phyloP scores from a whole-genome alignment of 2,113 vertebrate species.

The Elephantulus edwardii region DNA sequence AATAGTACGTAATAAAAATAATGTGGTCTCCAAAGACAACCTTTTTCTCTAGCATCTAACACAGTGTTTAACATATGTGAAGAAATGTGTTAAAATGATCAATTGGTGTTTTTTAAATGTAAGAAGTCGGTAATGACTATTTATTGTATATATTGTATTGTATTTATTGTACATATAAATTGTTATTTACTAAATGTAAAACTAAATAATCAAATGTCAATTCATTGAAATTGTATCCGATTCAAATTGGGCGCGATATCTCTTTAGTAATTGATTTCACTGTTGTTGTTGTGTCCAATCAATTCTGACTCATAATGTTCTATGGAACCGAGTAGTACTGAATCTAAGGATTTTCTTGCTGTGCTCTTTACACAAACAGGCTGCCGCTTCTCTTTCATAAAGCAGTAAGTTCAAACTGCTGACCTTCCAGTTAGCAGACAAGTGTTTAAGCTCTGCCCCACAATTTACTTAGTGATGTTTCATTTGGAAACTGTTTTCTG shows the following conservation, averaged over 20 bases:
- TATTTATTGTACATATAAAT: background rate
- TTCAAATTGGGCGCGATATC: background rate
- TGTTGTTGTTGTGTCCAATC: no score
- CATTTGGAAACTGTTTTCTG: slow-evolving; percentile 10
- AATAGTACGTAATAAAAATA: no score
- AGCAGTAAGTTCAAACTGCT: no score
- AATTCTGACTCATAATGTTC: background rate
- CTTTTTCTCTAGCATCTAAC: background rate
- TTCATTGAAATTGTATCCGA: background rate
- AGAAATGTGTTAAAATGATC: background rate
- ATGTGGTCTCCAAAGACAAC: background rate
- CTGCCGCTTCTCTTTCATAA: no score
- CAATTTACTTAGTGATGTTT: slow-evolving; percentile 43
- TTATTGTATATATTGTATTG: no score
- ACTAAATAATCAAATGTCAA: background rate
- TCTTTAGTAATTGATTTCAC: background rate
- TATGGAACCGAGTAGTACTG: no score
- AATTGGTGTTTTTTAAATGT: no score
- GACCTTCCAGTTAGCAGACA: no score
- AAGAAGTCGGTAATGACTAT: no score
- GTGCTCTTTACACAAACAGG: background rate
- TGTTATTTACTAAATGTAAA: background rate
- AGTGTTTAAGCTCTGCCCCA: background rate
- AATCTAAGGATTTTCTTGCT: no score
- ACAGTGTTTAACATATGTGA: background rate